Percentiles rank a stretch among this genome's conserved stretches.
Conservation (phyloP, 2,113 vertebrate genomes). For the Forbesichthys agassizii region DNA sequence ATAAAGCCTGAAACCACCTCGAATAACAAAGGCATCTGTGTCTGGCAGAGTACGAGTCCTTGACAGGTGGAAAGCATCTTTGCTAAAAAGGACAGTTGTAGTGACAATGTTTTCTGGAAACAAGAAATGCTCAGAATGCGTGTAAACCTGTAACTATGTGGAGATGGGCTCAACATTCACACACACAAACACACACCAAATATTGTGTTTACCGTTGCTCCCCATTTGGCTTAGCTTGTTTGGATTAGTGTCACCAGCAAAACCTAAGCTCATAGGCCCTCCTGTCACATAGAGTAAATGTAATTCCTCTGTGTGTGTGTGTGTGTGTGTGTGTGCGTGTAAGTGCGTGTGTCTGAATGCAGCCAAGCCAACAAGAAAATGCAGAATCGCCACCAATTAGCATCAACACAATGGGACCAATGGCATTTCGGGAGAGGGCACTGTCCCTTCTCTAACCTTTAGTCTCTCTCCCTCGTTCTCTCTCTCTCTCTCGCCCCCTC, state of each 20-base stretch:
- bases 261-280: slow-evolving; percentile 49
- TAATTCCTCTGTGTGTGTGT: slow-evolving; percentile 28
- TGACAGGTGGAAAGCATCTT: neutral
- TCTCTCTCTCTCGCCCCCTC: no score
- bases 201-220: slow-evolving; percentile 45
- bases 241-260: slow-evolving; percentile 69
- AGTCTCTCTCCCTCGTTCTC: neutral
- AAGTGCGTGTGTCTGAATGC: neutral
- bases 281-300: slow-evolving; percentile 58
- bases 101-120: neutral
- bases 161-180: slow-evolving; percentile 42
- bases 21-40: slow-evolving; percentile 4
- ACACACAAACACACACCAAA: slow-evolving; percentile 1
- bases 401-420: slow-evolving; percentile 50
- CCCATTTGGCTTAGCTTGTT: slow-evolving; percentile 67
- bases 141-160: slow-evolving; percentile 15
- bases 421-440: slow-evolving; percentile 56
- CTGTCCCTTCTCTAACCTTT: slow-evolving; percentile 38
- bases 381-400: slow-evolving; percentile 57
- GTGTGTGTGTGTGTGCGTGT: slow-evolving; percentile 7
- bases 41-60: slow-evolving; percentile 11
- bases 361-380: slow-evolving; percentile 57
- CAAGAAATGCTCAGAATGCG: slow-evolving; percentile 25
- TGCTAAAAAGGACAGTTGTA: slow-evolving; percentile 4
- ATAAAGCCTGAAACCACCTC: neutral